A percentile compares a stretch with the other conserved stretches of the same genome.
Evolutionary conservation across 2,113 vertebrate species (phyloP).

Genomic region (Colossoma macropomum): DNA sequence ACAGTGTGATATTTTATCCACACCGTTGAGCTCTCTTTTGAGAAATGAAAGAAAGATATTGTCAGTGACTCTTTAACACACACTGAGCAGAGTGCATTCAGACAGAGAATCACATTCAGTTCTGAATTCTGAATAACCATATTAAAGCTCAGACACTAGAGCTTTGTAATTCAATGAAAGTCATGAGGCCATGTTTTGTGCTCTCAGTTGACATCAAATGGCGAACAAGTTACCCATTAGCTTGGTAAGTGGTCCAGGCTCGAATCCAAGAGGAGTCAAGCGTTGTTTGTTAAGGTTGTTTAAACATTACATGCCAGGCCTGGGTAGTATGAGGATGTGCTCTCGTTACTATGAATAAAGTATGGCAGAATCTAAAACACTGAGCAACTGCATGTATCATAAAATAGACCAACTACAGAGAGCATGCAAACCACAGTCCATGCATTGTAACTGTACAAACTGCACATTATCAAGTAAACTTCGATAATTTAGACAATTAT

Average conservation of each 20-base stretch:
- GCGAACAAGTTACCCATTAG: not conserved
- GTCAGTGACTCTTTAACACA: not conserved
- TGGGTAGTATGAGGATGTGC: not conserved
- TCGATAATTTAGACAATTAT: too few relatives aligned
- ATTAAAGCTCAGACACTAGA: not conserved
- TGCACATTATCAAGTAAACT: too few relatives aligned
- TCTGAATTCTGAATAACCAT: not conserved
- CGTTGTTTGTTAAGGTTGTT: not conserved
- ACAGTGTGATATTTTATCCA: not conserved
- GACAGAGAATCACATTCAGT: not conserved
- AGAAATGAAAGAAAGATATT: not conserved
- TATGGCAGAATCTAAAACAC: not conserved
- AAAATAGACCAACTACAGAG: too few relatives aligned
- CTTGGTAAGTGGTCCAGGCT: not conserved
- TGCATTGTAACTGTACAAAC: too few relatives aligned
- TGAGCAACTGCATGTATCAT: too few relatives aligned
- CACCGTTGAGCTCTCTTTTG: not conserved
- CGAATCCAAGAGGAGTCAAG: not conserved
- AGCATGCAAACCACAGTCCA: too few relatives aligned
- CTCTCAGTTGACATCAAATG: not conserved
- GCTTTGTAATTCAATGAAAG: not conserved
- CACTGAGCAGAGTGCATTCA: not conserved
- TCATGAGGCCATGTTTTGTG: not conserved
- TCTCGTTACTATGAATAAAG: too few relatives aligned
- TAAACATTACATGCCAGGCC: not conserved